Base-by-base conservation (phyloP, 2,888 invertebrate genomes). In the Nemapogon koenigi region DNA sequence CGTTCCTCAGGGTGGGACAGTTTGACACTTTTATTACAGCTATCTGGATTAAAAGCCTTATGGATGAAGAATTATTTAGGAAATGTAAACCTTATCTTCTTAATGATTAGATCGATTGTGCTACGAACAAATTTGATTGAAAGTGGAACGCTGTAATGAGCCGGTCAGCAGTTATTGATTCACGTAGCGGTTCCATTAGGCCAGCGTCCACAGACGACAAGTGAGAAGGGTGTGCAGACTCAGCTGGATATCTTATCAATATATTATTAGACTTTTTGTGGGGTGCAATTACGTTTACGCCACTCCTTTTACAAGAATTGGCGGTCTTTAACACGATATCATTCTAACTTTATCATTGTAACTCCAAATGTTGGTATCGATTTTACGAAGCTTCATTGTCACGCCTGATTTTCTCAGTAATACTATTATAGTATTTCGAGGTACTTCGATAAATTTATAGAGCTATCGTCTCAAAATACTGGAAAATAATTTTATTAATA, bases 111-210 rank as follows among this genome's bases (percentile, higher is more conserved):
- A 14, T 27, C 48, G 50, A 38, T 35, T 28, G 37, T 40, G 44
- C 52, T 59, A 8, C 18, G 35, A 10, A 17, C 3, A 14, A 7
- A 26, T 29, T 38, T 65, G 67, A 70, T 71, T 68, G 67, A 64
- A 70, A 62, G 62, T 59, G 56, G 51, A 60, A 56, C 35, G 57
- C 55, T 57, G 66, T 73, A 73, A 75, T 75, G 71, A 73, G 68
- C 59, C 58, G 71, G 75, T 69, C 73, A 71, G 71, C 66, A 65
- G 68, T 68, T 75, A 75, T 75, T 75, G 75, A 75, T 75, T 75
- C 71, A 59, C 63, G 35, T 35, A 26, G 33, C 14, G 33, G 35
- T 35, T 35, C 35, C 35, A 35, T 35, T 35, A 35, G 35, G 35
- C 35, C 26, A 14, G 35, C 35, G 35, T 35, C 35, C 35, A 35